A percentile compares a stretch with the other conserved stretches of the same genome.
phyloP scores from a whole-genome alignment of 2,888 invertebrate genomes.

The Neria commutata region DNA sequence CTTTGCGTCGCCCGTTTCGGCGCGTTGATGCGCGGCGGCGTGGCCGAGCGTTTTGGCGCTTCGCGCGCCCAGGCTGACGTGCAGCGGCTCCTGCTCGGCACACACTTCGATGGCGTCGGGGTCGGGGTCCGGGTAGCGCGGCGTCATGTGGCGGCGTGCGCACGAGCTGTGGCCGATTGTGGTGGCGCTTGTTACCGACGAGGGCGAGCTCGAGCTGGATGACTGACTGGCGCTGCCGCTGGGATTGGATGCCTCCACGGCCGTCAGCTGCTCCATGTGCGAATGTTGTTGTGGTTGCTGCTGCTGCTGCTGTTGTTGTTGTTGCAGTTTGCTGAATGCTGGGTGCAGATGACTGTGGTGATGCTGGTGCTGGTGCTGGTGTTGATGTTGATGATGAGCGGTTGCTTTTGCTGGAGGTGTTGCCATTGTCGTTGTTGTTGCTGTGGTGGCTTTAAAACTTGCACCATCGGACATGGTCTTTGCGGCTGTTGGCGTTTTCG shows the following conservation, averaged over 20 bases:
- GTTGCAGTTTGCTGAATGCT: conserved; percentile 17
- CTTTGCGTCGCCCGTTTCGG: conserved; percentile 31
- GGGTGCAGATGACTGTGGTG: conserved; percentile 32
- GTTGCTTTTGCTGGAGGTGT: conserved; percentile 9
- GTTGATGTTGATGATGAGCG: conserved; percentile 22
- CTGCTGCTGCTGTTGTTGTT: conserved; percentile 20
- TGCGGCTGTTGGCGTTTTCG: conserved; percentile 31
- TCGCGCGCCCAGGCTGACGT: conserved; percentile 14
- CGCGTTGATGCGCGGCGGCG: conserved; percentile 26
- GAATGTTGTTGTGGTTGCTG: conserved; percentile 30
- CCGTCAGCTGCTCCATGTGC: conserved; percentile 11
- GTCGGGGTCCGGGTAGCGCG: conserved; percentile 56
- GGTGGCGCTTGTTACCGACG: conserved; percentile 28
- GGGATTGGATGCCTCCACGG: conserved; percentile 8
- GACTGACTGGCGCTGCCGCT: background rate
- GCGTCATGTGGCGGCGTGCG: conserved; percentile 46
- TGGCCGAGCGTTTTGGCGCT: conserved; percentile 20
- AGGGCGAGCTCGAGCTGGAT: conserved; percentile 24
- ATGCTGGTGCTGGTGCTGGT: conserved; percentile 28
- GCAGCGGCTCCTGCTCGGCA: conserved; percentile 50
- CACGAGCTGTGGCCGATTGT: conserved; percentile 37
- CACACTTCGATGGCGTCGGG: conserved; percentile 61
- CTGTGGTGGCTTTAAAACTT: conserved; percentile 25
- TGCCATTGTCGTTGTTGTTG: conserved; percentile 25
- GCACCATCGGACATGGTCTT: conserved; percentile 12